Percentiles rank a stretch among this genome's conserved stretches.
Conservation (phyloP, 2,797 vertebrate genomes). For the Podarcis siculus region DNA sequence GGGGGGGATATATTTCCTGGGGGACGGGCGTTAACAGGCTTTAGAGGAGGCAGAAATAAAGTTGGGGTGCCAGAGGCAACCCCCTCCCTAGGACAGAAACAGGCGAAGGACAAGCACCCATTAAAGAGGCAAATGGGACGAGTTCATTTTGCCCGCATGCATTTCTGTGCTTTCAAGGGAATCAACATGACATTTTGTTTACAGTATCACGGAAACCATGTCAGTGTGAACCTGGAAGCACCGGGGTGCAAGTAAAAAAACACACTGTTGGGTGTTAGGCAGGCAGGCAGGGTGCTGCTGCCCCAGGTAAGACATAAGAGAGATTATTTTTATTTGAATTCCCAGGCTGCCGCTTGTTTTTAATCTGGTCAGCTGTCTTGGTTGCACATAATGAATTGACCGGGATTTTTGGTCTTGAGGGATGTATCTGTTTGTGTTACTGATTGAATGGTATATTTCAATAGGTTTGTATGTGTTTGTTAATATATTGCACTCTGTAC, state of each 20-base stretch:
- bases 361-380: no score
- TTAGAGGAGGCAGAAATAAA: no score
- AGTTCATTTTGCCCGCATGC: constrained; percentile 30
- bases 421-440: no score
- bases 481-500: no score
- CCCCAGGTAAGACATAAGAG: background rate
- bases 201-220: constrained; percentile 46
- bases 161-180: constrained; percentile 51
- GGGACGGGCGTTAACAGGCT: no score
- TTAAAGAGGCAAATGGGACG: constrained; percentile 9
- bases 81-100: constrained; percentile 35
- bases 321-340: no score
- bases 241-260: background rate
- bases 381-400: no score
- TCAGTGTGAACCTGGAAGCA: constrained; percentile 72
- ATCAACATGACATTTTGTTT: constrained; percentile 57
- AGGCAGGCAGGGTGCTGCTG: background rate
- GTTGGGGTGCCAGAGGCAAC: constrained; percentile 4
- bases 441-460: no score
- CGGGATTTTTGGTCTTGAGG: no score
- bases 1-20: no score
- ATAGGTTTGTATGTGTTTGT: no score
- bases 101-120: background rate
- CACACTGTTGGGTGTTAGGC: background rate
- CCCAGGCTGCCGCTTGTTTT: no score